A percentile compares a stretch with the other conserved stretches of the same genome.
These are phyloP conservation scores for Cecidostiba fungosa DNA, from an alignment of 2,888 invertebrate species.

Conservation along the genomic window DNA sequence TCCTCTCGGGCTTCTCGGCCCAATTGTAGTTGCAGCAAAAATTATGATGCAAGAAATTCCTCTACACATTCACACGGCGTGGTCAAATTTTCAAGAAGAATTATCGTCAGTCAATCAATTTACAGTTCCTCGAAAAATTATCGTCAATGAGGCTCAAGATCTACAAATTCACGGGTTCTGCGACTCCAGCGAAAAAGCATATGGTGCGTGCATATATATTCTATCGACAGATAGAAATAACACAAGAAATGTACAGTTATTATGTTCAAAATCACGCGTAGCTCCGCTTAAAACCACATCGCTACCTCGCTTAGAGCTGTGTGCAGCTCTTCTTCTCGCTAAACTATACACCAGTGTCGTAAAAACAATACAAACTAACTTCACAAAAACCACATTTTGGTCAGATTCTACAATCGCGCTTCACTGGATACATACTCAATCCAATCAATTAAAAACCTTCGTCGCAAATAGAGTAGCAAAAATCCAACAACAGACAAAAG, in stretches of 20 bases:
- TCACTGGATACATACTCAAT: conserved; percentile 57
- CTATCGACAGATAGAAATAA: background rate
- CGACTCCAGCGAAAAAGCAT: conserved; percentile 65
- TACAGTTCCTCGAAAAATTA: conserved; percentile 34
- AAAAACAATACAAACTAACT: conserved; percentile 39
- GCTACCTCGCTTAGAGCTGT: conserved; percentile 68
- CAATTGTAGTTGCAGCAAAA: conserved; percentile 67
- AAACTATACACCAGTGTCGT: conserved; percentile 55
- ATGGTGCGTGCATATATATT: conserved; percentile 66
- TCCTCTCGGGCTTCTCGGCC: conserved; percentile 66
- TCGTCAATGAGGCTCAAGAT: background rate
- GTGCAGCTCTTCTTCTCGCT: conserved; percentile 64
- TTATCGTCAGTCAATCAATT: conserved; percentile 55
- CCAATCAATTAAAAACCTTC: conserved; percentile 62
- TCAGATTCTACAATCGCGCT: conserved; percentile 67
- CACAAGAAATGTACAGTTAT: conserved; percentile 35
- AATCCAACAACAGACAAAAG: too few species aligned
- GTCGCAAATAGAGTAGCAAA: too few species aligned
- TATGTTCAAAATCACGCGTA: conserved; percentile 69
- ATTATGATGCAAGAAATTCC: conserved; percentile 68
- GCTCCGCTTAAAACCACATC: conserved; percentile 67
- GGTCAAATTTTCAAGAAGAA: conserved; percentile 52
- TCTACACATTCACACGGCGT: conserved; percentile 47
- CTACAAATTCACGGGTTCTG: conserved; percentile 65
- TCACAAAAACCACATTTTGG: conserved; percentile 60